Percentiles rank a stretch among this genome's conserved stretches.
phyloP scores from a whole-genome alignment of 2,113 vertebrate genomes.

The Sapajus apella region DNA sequence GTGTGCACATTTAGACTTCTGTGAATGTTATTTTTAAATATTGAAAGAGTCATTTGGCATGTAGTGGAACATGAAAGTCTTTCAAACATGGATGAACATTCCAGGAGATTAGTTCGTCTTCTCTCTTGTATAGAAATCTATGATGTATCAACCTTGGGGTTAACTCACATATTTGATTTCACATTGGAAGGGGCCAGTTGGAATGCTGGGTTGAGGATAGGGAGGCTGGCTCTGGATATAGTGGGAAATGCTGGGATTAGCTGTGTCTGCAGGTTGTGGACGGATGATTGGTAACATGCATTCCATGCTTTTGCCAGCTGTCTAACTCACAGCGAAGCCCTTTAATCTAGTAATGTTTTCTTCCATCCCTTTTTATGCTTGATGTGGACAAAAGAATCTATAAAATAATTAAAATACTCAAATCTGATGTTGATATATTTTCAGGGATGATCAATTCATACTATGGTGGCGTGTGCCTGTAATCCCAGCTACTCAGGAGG shows the following conservation, averaged over 20 bases:
- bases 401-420: constrained; percentile 40
- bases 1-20: not conserved
- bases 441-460: not conserved
- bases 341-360: not conserved
- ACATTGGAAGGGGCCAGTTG: not conserved
- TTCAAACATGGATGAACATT: not conserved
- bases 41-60: not conserved
- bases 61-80: not conserved
- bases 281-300: not conserved
- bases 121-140: constrained; percentile 1
- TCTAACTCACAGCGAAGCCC: not conserved
- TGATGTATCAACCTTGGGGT: not conserved
- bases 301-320: not conserved
- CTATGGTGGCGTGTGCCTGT: no score
- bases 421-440: constrained; percentile 9
- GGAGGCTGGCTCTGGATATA: not conserved
- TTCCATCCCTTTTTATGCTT: not conserved
- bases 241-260: not conserved
- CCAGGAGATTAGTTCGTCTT: constrained; percentile 18
- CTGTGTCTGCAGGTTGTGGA: not conserved
- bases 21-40: not conserved
- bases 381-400: not conserved
- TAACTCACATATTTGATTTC: not conserved
- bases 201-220: not conserved
- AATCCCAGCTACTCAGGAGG: no score